phyloP scores from a whole-genome alignment of 53 echinoderm and acorn worm species.

The Actinopyga echinites region DNA sequence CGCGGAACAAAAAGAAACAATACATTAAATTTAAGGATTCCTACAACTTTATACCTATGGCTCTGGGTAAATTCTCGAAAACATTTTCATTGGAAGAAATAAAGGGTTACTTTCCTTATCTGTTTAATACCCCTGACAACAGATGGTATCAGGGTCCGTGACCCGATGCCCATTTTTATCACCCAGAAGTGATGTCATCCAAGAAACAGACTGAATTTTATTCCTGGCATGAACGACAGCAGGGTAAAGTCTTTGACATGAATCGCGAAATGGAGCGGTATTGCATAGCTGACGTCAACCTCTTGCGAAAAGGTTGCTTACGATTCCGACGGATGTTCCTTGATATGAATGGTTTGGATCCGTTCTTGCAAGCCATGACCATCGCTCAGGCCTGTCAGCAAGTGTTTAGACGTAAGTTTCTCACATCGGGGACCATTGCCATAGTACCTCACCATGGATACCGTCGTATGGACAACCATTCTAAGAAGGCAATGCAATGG shows the following conservation, averaged over 20 bases:
- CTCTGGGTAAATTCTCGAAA: neutral
- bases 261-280: neutral
- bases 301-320: slow-evolving; percentile 14
- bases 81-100: slow-evolving; percentile 13
- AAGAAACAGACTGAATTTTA: neutral
- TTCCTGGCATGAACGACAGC: neutral
- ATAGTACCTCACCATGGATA: slow-evolving; percentile 56
- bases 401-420: slow-evolving; percentile 56
- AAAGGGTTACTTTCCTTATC: slow-evolving; percentile 15
- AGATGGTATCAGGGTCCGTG: neutral
- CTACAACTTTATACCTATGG: slow-evolving; percentile 21
- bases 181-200: slow-evolving; percentile 20
- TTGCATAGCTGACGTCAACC: slow-evolving; percentile 23
- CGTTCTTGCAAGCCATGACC: slow-evolving; percentile 43
- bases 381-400: too few relatives aligned
- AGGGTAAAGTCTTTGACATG: neutral
- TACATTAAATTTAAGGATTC: slow-evolving; percentile 14
- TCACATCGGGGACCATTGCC: slow-evolving; percentile 48
- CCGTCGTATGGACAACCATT: slow-evolving; percentile 53
- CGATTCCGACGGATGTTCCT: neutral
- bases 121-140: slow-evolving; percentile 13
- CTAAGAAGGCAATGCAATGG: slow-evolving; percentile 38
- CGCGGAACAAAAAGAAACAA: neutral
- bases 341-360: slow-evolving; percentile 45
- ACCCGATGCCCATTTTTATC: neutral